Evolutionary conservation across 2,797 vertebrate species (phyloP).

Genomic region (Setipinna tenuifilis): DNA sequence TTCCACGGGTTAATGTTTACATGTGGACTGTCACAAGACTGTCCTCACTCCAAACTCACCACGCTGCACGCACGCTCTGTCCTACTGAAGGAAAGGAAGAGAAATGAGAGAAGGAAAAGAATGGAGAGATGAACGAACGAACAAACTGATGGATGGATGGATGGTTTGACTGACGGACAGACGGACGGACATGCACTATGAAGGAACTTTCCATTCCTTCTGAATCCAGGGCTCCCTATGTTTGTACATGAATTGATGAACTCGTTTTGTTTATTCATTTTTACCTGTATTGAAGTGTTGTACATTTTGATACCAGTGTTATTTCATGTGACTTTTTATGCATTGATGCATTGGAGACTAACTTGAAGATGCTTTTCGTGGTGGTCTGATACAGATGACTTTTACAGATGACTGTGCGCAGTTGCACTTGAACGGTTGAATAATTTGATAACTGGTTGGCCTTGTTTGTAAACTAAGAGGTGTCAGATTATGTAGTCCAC

Average conservation of each 20-base stretch:
- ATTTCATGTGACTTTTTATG: constrained; percentile 3
- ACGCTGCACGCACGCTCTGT: neutral
- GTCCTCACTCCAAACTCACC: neutral
- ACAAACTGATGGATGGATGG: neutral
- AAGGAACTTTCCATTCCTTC: neutral
- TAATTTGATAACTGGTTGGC: constrained; percentile 3
- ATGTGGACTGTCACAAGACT: neutral
- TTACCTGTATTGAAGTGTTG: constrained; percentile 6
- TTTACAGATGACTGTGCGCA: neutral
- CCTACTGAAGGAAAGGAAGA: neutral
- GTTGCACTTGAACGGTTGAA: neutral
- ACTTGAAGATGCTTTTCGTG: constrained; percentile 21
- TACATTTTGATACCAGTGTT: constrained; percentile 24
- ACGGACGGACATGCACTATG: neutral
- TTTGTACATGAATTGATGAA: neutral
- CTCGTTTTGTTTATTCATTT: neutral
- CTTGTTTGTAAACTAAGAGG: neutral
- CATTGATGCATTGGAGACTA: neutral
- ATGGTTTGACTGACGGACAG: neutral
- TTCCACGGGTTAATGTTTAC: constrained; percentile 22
- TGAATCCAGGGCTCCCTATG: constrained; percentile 6
- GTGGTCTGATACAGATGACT: neutral
- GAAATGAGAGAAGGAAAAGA: neutral
- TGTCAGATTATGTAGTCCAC: neutral
- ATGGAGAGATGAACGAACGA: neutral